Conservation (phyloP, 2,888 invertebrate species). For the Drosophila pseudotakahashii region DNA sequence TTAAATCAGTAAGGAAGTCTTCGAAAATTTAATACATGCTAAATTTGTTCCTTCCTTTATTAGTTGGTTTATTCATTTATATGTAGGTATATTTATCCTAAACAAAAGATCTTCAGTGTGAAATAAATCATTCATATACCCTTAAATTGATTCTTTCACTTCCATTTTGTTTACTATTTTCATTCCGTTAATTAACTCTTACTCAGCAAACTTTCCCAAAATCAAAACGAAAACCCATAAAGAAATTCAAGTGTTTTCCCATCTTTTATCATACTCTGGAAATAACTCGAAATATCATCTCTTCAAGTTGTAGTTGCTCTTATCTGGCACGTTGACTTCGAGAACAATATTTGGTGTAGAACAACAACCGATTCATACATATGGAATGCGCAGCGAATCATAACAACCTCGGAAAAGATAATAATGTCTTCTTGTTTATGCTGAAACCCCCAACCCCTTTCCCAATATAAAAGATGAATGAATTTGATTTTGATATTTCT, state of each 20-base stretch:
- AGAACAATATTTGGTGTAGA: constrained; percentile 14
- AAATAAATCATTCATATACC: too few species aligned
- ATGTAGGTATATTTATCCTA: too few species aligned
- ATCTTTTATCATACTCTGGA: constrained; percentile 9
- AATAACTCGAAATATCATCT: constrained; percentile 24
- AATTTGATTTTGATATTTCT: constrained; percentile 50
- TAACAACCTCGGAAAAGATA: neutral
- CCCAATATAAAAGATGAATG: constrained; percentile 32
- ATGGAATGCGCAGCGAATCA: constrained; percentile 12
- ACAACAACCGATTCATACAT: constrained; percentile 17
- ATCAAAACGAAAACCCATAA: too few species aligned
- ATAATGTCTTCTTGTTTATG: neutral
- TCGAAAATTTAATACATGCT: too few species aligned
- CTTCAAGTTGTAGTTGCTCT: constrained; percentile 3
- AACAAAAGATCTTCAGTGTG: too few species aligned
- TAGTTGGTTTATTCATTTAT: too few species aligned
- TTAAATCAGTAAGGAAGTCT: too few species aligned
- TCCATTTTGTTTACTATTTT: neutral
- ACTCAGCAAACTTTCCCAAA: constrained; percentile 1
- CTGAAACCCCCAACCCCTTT: constrained; percentile 16
- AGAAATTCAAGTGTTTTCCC: constrained; percentile 19
- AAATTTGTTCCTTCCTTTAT: too few species aligned
- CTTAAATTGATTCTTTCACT: too few species aligned
- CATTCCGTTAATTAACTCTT: neutral
- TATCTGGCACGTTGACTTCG: constrained; percentile 35